Percentiles rank a stretch among this genome's conserved stretches.
phyloP scores from a whole-genome alignment of 1,140 invertebrate species.

The Euura saliciscinereae region DNA sequence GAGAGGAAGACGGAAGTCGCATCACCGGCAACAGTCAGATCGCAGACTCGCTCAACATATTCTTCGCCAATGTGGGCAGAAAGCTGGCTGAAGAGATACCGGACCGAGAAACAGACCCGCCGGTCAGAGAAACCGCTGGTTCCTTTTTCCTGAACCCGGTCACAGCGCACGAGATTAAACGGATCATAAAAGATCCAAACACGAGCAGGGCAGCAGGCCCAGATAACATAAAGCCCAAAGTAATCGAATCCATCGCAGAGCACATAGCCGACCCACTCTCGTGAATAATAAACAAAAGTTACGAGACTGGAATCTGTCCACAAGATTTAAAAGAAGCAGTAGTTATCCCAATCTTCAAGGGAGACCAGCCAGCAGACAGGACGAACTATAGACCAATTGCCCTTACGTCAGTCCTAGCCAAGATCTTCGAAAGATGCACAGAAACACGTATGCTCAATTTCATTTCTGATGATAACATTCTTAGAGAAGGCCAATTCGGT shows the following conservation, averaged over 20 bases:
- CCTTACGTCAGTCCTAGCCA: constrained; percentile 27
- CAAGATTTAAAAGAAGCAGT: constrained; percentile 16
- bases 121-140: too few relatives aligned
- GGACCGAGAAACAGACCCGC: background rate
- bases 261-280: background rate
- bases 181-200: background rate
- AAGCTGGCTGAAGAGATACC: background rate
- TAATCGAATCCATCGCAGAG: background rate
- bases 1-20: background rate
- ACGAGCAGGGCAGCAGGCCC: too few relatives aligned
- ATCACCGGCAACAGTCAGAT: background rate
- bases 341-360: constrained; percentile 28
- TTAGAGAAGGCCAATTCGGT: constrained; percentile 25
- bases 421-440: constrained; percentile 34
- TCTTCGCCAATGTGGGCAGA: background rate
- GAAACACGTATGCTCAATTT: constrained; percentile 23
- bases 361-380: constrained; percentile 17
- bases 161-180: background rate
- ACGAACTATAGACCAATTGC: constrained; percentile 30
- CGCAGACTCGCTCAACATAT: background rate
- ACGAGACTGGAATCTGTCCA: background rate
- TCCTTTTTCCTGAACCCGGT: background rate
- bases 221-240: background rate
- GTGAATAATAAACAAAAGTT: background rate
- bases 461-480: constrained; percentile 27